These are phyloP conservation scores for Malacoraja senta DNA, from an alignment of 2,797 vertebrate species.

Conservation along the genomic window DNA sequence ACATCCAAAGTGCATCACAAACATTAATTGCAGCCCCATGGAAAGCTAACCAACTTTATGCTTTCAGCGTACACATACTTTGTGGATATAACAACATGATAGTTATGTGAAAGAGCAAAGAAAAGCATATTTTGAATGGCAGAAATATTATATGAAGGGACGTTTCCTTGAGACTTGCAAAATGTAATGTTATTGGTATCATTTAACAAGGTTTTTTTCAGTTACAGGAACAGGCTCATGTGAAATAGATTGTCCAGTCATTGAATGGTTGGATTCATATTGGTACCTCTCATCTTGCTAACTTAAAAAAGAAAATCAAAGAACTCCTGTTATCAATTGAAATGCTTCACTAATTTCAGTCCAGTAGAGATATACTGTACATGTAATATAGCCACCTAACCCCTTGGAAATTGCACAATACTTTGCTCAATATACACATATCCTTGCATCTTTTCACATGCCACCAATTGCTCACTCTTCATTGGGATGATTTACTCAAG, in stretches of 20 bases:
- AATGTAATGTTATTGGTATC: background rate
- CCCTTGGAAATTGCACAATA: background rate
- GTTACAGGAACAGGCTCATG: background rate
- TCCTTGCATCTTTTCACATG: background rate
- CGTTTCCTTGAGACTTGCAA: background rate
- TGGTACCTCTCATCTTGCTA: background rate
- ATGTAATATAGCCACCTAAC: background rate
- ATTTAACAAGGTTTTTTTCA: background rate
- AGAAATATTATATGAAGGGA: background rate
- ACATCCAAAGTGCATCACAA: background rate
- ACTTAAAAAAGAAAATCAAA: background rate
- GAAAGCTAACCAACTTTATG: background rate
- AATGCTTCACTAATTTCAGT: background rate
- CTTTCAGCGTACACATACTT: background rate
- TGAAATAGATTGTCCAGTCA: background rate
- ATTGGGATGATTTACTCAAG: background rate
- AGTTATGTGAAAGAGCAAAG: background rate
- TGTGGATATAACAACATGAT: background rate
- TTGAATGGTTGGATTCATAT: too few relatives aligned
- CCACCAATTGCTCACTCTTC: background rate
- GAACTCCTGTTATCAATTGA: slow-evolving; percentile 16
- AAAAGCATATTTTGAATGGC: background rate
- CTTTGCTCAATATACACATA: background rate
- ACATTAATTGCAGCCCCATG: background rate
- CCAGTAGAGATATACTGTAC: background rate